phyloP scores from a whole-genome alignment of 2,113 vertebrate species.

The Ascaphus truei region DNA sequence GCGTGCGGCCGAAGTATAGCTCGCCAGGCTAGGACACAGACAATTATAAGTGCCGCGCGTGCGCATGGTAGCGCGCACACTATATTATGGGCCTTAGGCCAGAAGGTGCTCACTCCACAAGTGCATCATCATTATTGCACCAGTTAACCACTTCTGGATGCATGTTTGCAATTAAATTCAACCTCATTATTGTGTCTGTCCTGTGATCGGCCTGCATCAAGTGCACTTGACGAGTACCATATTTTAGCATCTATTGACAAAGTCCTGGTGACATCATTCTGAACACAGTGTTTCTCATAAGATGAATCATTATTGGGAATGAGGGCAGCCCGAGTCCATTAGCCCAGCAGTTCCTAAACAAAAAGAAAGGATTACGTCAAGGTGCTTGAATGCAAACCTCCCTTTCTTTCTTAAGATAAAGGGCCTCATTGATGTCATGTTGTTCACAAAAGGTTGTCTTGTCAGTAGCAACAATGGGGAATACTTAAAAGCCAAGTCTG shows the following conservation, averaged over 20 bases:
- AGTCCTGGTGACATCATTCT: conserved; percentile 21
- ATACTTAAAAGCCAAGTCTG: conserved; percentile 17
- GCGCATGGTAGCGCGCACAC: no score
- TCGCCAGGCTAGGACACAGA: no score
- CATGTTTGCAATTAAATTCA: neutral
- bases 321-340: conserved; percentile 23
- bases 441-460: conserved; percentile 32
- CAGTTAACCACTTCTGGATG: neutral
- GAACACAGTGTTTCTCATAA: neutral
- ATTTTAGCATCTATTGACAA: conserved; percentile 28
- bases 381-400: neutral
- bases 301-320: conserved; percentile 26
- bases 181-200: neutral
- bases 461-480: conserved; percentile 27
- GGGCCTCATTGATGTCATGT: conserved; percentile 29
- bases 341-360: conserved; percentile 5
- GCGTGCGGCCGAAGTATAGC: no score
- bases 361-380: conserved; percentile 10
- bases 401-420: neutral
- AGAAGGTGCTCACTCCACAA: neutral
- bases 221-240: neutral
- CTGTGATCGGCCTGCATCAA: conserved; percentile 8
- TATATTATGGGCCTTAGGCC: no score
- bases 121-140: neutral
- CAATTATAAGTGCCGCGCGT: no score